Base-by-base conservation (phyloP, 2,888 invertebrate genomes). In the Alitta virens region DNA sequence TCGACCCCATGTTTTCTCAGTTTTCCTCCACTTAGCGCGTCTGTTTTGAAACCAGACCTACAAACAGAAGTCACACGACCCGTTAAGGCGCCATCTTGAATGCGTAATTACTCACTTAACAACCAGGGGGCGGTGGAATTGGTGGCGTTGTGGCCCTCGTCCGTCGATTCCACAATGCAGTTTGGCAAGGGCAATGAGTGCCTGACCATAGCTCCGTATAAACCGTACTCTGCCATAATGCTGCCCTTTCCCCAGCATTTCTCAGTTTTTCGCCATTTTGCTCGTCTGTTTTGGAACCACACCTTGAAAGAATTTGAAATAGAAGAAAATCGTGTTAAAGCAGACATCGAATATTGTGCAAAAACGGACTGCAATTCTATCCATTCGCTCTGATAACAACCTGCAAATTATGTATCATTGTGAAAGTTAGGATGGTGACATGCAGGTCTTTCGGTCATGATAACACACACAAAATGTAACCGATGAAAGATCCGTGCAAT, bases 41-140 rank as follows among this genome's bases (percentile, higher is more conserved):
- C 98, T 88, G 85, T 99, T 99, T 86, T 95, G 95, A 84, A 95
- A 99, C 98, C 98, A 99, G 60, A 99, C 98, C 98, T 99, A 46
- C 46, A 46, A 46, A 46, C 5, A 9, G n/a, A 5, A 21, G n/a
- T 7, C 5, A 46, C n/a, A 46, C 5, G 9, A 9, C 16, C 40
- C 40, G 16, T 12, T 12, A 46, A 18, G n/a, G n/a, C 21, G 7
- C n/a, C 7, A 46, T 18, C 46, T 21, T 46, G 46, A 46, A n/a
- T 18, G 46, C 3, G n/a, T 46, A 18, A 7, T 9, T 46, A 60
- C 78, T 88, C 88, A 97, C 98, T 97, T 85, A 98, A 89, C 81
- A 98, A 89, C 98, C 98, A 98, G 63, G 98, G 98, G 68, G 98
- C 98, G 71, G 92, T 90, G 18, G 85, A 83, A 55, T 83, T 83